These are phyloP conservation scores for Apantesis nais DNA, from an alignment of 2,888 invertebrate species.

Conservation along the genomic window DNA sequence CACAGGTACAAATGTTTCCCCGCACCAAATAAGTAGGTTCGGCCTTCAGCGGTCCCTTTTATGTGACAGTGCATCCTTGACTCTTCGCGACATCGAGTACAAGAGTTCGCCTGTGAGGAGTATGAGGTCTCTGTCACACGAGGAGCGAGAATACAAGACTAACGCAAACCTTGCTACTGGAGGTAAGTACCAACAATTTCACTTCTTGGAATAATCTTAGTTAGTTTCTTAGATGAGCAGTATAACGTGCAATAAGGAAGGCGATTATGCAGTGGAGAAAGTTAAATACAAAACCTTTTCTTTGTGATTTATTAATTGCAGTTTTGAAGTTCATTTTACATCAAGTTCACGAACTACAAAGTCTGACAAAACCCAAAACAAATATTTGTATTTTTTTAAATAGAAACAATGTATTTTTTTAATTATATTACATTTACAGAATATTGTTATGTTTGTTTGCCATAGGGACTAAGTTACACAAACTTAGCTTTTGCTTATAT, in stretches of 20 bases:
- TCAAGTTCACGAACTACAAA: no score
- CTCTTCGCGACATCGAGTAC: constrained; percentile 86
- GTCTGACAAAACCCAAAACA: no score
- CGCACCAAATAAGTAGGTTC: constrained; percentile 90
- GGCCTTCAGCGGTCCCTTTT: constrained; percentile 89
- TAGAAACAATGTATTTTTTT: neutral
- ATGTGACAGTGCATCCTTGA: constrained; percentile 82
- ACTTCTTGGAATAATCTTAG: neutral
- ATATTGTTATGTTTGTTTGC: neutral
- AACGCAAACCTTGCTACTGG: constrained; percentile 82
- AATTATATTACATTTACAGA: neutral
- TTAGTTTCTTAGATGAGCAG: neutral
- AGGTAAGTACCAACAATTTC: constrained; percentile 62
- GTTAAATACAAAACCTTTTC: no score
- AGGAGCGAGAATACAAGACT: constrained; percentile 88
- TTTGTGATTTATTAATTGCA: no score
- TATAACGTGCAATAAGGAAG: no score
- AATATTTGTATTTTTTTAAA: no score
- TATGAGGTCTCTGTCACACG: constrained; percentile 82
- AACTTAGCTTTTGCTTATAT: neutral
- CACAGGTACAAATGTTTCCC: constrained; percentile 85
- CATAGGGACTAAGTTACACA: neutral
- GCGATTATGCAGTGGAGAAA: no score
- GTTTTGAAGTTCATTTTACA: no score
- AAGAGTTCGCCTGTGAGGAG: constrained; percentile 84